Base-by-base conservation (phyloP, 1,140 invertebrate species). In the Apis laboriosa region DNA sequence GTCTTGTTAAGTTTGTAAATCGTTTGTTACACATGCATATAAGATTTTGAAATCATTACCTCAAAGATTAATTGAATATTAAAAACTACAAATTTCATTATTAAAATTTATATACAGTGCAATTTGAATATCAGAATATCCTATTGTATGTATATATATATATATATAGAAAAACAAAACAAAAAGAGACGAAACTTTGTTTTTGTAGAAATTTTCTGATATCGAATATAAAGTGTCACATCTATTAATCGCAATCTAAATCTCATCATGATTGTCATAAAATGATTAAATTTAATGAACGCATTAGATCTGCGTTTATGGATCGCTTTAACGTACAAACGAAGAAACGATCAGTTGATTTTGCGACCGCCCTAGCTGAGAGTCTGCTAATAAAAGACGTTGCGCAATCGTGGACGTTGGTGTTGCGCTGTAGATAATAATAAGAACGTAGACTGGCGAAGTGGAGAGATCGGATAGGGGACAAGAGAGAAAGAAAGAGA, bases 321-420 rank as follows among this genome's bases (percentile, higher is more conserved):
- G 80, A 90, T 85, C 86, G 86, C 8, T 34, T 19, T 64, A 88
- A 77, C 24, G 43, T 17, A 15, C 53, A 77, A 77, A 76, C 73
- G 80, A 77, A 82, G 80, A 72, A 87, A 87, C 74, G 81, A 91
- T 87, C 90, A 81, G 76, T 82, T 83, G 89, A 90, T 90, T 90
- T 84, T 88, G 73, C 87, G 86, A 87, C 75, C 68, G 85, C 43
- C 81, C 68, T 75, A 79, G 61, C 82, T 60, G 71, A 55, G 83
- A 88, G 87, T 76, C 75, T 43, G 86, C 91, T 90, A 91, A 92
- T 91, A 91, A 92, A 92, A 91, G 90, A 91, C 80, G 80, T 92
- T 92, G 89, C 90, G 87, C 88, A 92, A 92, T 86, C 80, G 76
- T 80, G 63, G 75, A 63, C 76, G 70, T 76, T 77, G 55, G 63